Percentiles rank a stretch among this genome's conserved stretches.
Conservation (phyloP, 2,797 vertebrate species). For the Sternarchorhynchus goeldii region DNA sequence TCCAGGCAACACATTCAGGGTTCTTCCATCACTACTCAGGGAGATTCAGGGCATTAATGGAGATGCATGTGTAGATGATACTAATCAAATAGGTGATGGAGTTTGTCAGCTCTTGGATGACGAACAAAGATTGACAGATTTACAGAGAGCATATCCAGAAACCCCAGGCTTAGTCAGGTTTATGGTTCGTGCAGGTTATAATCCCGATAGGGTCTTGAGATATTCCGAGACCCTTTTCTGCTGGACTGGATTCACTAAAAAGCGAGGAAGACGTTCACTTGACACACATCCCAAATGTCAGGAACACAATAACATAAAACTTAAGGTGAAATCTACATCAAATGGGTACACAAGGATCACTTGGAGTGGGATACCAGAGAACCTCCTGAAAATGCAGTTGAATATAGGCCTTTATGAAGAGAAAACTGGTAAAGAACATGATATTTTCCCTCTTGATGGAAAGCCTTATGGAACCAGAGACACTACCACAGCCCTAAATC, state of each 20-base stretch:
- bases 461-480: background rate
- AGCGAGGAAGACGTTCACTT: background rate
- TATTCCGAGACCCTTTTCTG: background rate
- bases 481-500: background rate
- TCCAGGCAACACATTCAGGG: background rate
- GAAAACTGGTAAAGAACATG: background rate
- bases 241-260: background rate
- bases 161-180: background rate
- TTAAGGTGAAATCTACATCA: constrained; percentile 7
- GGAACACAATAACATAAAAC: background rate
- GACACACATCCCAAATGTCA: background rate
- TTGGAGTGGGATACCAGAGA: constrained; percentile 18
- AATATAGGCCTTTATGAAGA: background rate
- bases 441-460: background rate
- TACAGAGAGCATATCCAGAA: background rate
- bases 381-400: background rate
- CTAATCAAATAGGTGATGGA: background rate
- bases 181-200: background rate
- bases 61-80: background rate
- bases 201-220: background rate
- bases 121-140: background rate
- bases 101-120: background rate
- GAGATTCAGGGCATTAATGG: constrained; percentile 1
- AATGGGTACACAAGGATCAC: background rate
- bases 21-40: background rate